Conservation (phyloP, 2,113 vertebrate genomes). For the Channa maculata region DNA sequence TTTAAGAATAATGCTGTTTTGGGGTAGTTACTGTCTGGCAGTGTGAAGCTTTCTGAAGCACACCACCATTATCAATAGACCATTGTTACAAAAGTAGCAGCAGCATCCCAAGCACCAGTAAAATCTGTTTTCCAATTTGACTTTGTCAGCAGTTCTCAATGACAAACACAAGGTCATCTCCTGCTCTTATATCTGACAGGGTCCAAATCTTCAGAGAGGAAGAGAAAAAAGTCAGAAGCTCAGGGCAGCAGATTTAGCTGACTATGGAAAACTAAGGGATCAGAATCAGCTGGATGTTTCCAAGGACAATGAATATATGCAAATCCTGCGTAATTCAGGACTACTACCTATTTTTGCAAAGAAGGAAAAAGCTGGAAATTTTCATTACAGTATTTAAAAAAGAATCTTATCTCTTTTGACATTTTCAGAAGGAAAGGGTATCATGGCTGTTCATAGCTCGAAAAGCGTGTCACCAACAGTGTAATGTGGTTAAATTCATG, state of each 20-base stretch:
- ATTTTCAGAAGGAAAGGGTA: background rate
- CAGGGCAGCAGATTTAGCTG: constrained; percentile 58
- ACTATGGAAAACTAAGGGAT: constrained; percentile 37
- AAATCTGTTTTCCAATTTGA: constrained; percentile 35
- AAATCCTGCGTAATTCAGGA: no score
- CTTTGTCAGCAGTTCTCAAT: constrained; percentile 65
- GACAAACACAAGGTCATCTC: constrained; percentile 61
- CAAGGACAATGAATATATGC: constrained; percentile 28
- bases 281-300: constrained; percentile 33
- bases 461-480: constrained; percentile 3
- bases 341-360: background rate
- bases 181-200: constrained; percentile 56
- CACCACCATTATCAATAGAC: background rate
- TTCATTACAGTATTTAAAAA: background rate
- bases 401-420: background rate
- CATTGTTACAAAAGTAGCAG: constrained; percentile 6
- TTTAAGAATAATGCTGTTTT: background rate
- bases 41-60: constrained; percentile 40
- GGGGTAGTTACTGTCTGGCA: background rate
- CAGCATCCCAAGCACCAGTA: constrained; percentile 10
- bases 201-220: constrained; percentile 60
- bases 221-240: constrained; percentile 50
- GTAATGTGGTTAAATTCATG: constrained; percentile 22
- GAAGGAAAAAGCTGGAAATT: background rate
- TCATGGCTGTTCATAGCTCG: constrained; percentile 6